Percentiles rank a stretch among this genome's conserved stretches.
Conservation (phyloP, 1,140 invertebrate species). For the Drosophila prosaltans region DNA sequence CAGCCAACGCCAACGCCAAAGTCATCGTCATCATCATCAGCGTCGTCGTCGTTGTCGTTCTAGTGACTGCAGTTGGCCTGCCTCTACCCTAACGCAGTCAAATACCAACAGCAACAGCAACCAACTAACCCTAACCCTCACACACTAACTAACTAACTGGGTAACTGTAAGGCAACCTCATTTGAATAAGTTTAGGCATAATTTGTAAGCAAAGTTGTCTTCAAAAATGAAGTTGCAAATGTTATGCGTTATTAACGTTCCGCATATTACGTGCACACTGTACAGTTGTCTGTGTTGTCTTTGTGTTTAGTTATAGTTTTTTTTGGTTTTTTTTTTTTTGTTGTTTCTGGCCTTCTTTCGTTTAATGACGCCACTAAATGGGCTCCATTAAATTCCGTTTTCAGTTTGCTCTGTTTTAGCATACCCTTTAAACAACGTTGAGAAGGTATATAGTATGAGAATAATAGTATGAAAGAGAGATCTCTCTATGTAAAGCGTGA, state of each 20-base stretch:
- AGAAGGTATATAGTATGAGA: neutral
- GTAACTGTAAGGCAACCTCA: slow-evolving; percentile 76
- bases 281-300: slow-evolving; percentile 60
- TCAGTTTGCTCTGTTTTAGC: slow-evolving; percentile 43
- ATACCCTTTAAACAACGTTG: slow-evolving; percentile 24
- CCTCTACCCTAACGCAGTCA: neutral
- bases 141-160: slow-evolving; percentile 1
- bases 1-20: slow-evolving; percentile 25
- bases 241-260: slow-evolving; percentile 81
- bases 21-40: slow-evolving; percentile 6
- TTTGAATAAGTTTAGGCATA: slow-evolving; percentile 81
- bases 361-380: slow-evolving; percentile 82
- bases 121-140: neutral
- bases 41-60: slow-evolving; percentile 40
- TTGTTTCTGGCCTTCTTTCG: slow-evolving; percentile 33
- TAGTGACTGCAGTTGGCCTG: slow-evolving; percentile 68
- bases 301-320: slow-evolving; percentile 3
- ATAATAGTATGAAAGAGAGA: too few relatives aligned
- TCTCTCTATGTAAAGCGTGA: too few relatives aligned
- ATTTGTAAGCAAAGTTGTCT: slow-evolving; percentile 77
- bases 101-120: neutral
- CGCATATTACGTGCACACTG: slow-evolving; percentile 33
- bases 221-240: slow-evolving; percentile 78
- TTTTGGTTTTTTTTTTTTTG: slow-evolving; percentile 26
- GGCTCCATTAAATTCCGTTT: slow-evolving; percentile 78